phyloP scores from a whole-genome alignment of 2,888 invertebrate species.

The Deilephila elpenor region DNA sequence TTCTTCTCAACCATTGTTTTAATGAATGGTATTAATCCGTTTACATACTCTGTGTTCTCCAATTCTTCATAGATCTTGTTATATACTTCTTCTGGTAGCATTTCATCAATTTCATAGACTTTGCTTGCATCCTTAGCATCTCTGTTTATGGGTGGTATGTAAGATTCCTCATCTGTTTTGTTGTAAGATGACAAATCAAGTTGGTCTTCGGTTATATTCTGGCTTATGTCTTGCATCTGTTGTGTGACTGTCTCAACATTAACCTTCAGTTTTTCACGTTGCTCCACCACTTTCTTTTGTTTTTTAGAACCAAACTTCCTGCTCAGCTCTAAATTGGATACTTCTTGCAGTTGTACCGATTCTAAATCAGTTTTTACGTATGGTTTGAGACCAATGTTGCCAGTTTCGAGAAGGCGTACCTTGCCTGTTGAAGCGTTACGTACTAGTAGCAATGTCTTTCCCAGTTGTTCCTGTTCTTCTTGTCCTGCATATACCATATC shows the following conservation, averaged over 20 bases:
- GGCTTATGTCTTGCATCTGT: conserved; percentile 83
- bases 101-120: conserved; percentile 75
- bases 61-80: conserved; percentile 66
- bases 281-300: conserved; percentile 84
- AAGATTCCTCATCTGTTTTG: conserved; percentile 70
- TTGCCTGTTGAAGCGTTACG: conserved; percentile 68
- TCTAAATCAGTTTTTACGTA: conserved; percentile 49
- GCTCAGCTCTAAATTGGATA: conserved; percentile 74
- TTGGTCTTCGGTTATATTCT: conserved; percentile 60
- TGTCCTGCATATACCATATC: conserved; percentile 65
- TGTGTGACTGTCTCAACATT: conserved; percentile 84
- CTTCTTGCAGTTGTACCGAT: conserved; percentile 51
- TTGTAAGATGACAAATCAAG: conserved; percentile 66
- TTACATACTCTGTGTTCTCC: conserved; percentile 53
- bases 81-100: conserved; percentile 71
- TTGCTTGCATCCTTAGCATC: conserved; percentile 71
- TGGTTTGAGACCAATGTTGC: conserved; percentile 63
- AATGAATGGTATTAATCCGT: conserved; percentile 55
- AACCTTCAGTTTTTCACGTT: conserved; percentile 84
- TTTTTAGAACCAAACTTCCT: conserved; percentile 88
- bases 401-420: conserved; percentile 66
- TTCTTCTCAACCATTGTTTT: conserved; percentile 49
- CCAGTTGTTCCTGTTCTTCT: conserved; percentile 59
- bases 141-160: conserved; percentile 81
- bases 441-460: conserved; percentile 63